Base-by-base conservation (phyloP, 2,888 invertebrate species). In the Drosophila suboccidentalis region DNA sequence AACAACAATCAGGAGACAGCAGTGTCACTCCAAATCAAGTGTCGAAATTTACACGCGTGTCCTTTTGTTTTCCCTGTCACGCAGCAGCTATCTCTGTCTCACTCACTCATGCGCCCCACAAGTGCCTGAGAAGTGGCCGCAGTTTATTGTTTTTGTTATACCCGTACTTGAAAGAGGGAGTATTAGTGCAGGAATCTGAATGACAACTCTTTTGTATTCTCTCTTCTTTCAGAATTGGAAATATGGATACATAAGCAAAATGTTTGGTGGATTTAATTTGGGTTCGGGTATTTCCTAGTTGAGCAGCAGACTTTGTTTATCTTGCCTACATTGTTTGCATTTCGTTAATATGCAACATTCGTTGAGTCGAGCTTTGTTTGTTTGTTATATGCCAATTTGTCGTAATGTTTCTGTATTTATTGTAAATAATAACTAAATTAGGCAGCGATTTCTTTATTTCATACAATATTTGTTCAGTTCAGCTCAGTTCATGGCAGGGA, bases 371-470 rank as follows among this genome's bases (percentile, higher is more conserved):
- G 66, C 55, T 55, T 63, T 87, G 80, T 82, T 65, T 87, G 78
- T 82, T 84, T 84, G 74, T 38, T 82, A 54, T 82, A 82, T 75
- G 84, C 79, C 84, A 87, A 84, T 87, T 83, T 83, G 71, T 67
- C 75, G 73, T 74, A 68, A 49, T 78, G 73, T 76, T 76, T 84
- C 62, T 63, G 51, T 84, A 78, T 84, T 84, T 83, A 70, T 65
- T 80, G 80, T 82, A 84, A 82, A 85, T 82, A 85, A 82, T 75
- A 84, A 87, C 80, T 75, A 87, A 85, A 87, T 85, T 86, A 80
- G 86, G 72, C 83, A 59, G 54, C 68, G 71, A 80, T 78, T 83
- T 74, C 59, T 65, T 63, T 46, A 38, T 29, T n/a, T 22, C 17
- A 26, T 46, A 29, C 29, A 29, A 29, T 29, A 38, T 58, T 58